Percentiles rank a stretch among this genome's conserved stretches.
These are phyloP conservation scores for Hololepta plana DNA, from an alignment of 2,888 invertebrate genomes.

Conservation along the genomic window DNA sequence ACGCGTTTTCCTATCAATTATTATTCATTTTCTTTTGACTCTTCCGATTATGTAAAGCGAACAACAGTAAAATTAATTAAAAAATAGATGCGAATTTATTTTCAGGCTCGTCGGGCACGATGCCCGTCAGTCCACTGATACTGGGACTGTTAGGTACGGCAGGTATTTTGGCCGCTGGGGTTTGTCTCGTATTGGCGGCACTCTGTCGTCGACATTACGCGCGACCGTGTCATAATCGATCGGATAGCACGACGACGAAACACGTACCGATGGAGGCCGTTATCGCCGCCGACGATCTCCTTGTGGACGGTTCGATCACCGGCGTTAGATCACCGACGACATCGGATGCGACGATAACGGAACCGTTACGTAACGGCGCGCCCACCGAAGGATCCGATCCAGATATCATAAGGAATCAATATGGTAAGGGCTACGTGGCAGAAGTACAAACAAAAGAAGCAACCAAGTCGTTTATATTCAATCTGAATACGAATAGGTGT, in stretches of 20 bases:
- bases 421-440: too few species aligned
- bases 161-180: conserved; percentile 54
- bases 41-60: too few species aligned
- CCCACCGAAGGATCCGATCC: conserved; percentile 57
- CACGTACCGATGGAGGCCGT: conserved; percentile 27
- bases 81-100: too few species aligned
- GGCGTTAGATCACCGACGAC: conserved; percentile 25
- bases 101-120: conserved; percentile 41
- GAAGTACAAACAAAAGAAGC: too few species aligned
- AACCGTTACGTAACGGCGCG: conserved; percentile 33
- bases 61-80: too few species aligned
- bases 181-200: conserved; percentile 58
- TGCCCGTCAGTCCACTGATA: conserved; percentile 55
- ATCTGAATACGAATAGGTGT: too few species aligned
- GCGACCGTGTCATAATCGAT: conserved; percentile 15
- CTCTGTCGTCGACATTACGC: conserved; percentile 35
- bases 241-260: conserved; percentile 15
- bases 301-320: conserved; percentile 23
- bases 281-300: conserved; percentile 24
- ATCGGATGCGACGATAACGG: conserved; percentile 21
- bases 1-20: too few species aligned
- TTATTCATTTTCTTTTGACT: too few species aligned
- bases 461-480: too few species aligned
- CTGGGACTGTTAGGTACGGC: conserved; percentile 62
- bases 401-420: conserved; percentile 75